Base-by-base conservation (phyloP, 2,113 vertebrate species). In the Pao palembangensis region DNA sequence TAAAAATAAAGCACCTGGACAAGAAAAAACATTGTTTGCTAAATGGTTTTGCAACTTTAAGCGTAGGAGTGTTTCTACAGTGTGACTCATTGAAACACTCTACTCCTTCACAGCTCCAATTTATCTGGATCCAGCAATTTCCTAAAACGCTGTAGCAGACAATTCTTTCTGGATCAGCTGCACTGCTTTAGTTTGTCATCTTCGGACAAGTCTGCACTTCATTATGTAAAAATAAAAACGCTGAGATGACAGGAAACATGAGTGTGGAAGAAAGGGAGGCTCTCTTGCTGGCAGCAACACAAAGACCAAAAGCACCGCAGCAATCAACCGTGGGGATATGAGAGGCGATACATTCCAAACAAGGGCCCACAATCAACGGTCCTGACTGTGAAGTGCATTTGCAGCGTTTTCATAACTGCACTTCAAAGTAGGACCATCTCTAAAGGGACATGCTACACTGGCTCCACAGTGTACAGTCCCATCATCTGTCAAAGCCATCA, bases 201-300 rank as follows among this genome's bases (percentile, higher is more conserved):
- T 47, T 6, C 44, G 43, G 16, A 55, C 62, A 49, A 19, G 31
- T 78, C 81, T 75, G 73, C 71, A 82, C 65, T 73, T 87, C 71
- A 84, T 85, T 84, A 85, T 65, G 72, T 79, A 81, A 65, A 64
- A 67, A 85, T 82, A 75, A 38, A 60, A 72, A 70, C 67, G 65
- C 56, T 25, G 46, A 75, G 62, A 83, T 77, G 38, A 75, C 67
- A 59, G 47, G 53, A 83, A 68, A 73, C 15, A 3, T 10, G 42
- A 48, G 48, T 1, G 0, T 1, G 6, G 57, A 71, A 72, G 58
- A 62, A 70, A 75, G 43, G 48, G 55, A 61, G 20, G 19, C 59
- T 51, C 20, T 42, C 59, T 71, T 28, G 54, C 10, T 34, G 52
- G 75, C 65, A 67, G 34, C 58, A 73, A 42, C 57, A 61, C 21